phyloP scores from a whole-genome alignment of 1,140 invertebrate species.

The Nephotettix cincticeps region DNA sequence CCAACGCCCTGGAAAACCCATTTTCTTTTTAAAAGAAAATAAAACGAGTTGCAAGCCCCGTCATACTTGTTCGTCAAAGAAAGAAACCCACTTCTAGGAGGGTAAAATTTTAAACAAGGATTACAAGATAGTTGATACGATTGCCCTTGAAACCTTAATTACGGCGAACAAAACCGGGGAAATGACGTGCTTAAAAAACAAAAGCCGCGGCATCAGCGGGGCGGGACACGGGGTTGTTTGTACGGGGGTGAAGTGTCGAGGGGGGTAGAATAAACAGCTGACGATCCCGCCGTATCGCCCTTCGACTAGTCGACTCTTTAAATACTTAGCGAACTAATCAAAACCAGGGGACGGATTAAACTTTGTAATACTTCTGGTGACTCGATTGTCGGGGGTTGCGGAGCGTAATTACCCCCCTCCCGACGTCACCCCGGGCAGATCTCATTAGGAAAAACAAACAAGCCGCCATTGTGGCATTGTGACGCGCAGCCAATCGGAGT shows the following conservation, averaged over 20 bases:
- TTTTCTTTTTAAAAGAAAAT: too few species aligned
- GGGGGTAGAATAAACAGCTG: background rate
- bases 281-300: background rate
- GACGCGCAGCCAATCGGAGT: background rate
- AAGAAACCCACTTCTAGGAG: background rate
- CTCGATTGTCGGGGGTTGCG: conserved; percentile 21
- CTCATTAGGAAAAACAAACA: conserved; percentile 34
- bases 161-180: conserved; percentile 4
- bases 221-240: background rate
- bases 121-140: background rate
- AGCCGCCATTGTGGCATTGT: conserved; percentile 5
- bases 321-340: conserved; percentile 25
- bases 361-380: conserved; percentile 24
- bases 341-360: conserved; percentile 21
- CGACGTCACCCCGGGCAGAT: conserved; percentile 1
- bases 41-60: too few species aligned
- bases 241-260: too few species aligned
- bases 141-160: conserved; percentile 22
- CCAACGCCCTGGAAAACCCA: too few species aligned
- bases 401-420: background rate
- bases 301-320: conserved; percentile 10
- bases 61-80: too few species aligned
- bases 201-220: background rate
- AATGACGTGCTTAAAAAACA: conserved; percentile 9
- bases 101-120: conserved; percentile 1